Evolutionary conservation across 2,797 vertebrate genomes (phyloP).

Genomic region (Gobio occitaniae): DNA sequence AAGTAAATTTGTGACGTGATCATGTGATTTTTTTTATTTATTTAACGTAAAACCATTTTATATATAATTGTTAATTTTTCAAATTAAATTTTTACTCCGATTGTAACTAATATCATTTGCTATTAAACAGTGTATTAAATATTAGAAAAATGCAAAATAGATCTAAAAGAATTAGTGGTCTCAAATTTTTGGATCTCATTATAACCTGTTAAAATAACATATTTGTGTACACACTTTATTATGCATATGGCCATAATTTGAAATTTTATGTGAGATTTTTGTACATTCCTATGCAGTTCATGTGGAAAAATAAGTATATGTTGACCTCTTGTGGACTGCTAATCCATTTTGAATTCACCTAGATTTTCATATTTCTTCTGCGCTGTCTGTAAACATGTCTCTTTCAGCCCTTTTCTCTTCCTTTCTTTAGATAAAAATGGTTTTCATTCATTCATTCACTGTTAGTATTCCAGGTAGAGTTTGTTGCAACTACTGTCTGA

Average conservation of each 20-base stretch:
- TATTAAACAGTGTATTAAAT: neutral
- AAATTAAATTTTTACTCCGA: neutral
- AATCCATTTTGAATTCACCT: conserved; percentile 28
- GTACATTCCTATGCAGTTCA: neutral
- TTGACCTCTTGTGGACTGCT: conserved; percentile 20
- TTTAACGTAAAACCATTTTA: too few relatives aligned
- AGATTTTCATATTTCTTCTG: conserved; percentile 21
- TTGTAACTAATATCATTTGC: neutral
- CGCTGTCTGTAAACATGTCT: conserved; percentile 19
- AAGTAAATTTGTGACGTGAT: neutral
- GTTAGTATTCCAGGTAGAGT: neutral
- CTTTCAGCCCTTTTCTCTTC: neutral
- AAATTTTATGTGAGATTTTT: neutral
- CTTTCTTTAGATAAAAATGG: neutral
- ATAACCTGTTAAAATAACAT: neutral
- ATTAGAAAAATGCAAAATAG: neutral
- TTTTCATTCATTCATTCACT: conserved; percentile 16
- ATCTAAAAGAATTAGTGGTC: neutral
- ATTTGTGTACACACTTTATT: neutral
- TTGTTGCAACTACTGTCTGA: neutral
- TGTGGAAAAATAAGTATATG: neutral
- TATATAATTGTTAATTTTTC: neutral
- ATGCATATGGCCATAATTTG: neutral
- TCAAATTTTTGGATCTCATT: neutral
- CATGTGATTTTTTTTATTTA: neutral